Evolutionary conservation across 2,888 invertebrate genomes (phyloP).

Genomic region (Siphlonurus alternatus): DNA sequence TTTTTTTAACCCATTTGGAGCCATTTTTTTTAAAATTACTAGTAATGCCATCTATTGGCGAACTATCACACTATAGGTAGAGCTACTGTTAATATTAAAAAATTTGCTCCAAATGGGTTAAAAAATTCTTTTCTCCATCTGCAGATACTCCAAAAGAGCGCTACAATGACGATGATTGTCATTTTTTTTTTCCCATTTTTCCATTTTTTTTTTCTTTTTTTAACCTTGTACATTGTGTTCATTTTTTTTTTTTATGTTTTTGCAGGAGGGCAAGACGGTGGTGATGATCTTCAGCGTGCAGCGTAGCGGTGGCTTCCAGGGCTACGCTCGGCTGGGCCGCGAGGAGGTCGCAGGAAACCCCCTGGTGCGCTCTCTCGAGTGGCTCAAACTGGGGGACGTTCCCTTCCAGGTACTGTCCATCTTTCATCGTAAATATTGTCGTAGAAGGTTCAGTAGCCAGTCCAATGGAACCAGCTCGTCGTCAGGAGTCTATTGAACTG

Average conservation of each 20-base stretch:
- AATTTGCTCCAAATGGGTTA: not conserved
- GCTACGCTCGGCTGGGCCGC: constrained; percentile 24
- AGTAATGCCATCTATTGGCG: no score
- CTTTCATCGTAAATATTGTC: no score
- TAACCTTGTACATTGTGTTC: not conserved
- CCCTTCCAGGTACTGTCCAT: constrained; percentile 23
- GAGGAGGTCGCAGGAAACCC: constrained; percentile 20
- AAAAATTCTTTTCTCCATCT: not conserved
- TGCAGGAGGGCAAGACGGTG: constrained; percentile 25
- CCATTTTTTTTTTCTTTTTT: no score
- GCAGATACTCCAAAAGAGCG: no score
- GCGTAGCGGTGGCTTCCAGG: constrained; percentile 33
- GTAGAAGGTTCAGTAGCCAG: no score
- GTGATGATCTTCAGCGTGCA: constrained; percentile 36
- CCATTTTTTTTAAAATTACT: no score
- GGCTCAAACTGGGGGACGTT: constrained; percentile 30
- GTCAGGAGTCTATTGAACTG: no score
- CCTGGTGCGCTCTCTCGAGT: constrained; percentile 26
- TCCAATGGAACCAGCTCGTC: no score
- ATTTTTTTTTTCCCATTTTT: no score
- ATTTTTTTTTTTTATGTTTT: constrained; percentile 14
- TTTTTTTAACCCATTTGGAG: no score
- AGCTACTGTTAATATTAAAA: not conserved
- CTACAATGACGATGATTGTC: no score
- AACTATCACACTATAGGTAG: no score